These are phyloP conservation scores for Saccostrea echinata DNA, from an alignment of 1,140 invertebrate genomes.

Conservation along the genomic window DNA sequence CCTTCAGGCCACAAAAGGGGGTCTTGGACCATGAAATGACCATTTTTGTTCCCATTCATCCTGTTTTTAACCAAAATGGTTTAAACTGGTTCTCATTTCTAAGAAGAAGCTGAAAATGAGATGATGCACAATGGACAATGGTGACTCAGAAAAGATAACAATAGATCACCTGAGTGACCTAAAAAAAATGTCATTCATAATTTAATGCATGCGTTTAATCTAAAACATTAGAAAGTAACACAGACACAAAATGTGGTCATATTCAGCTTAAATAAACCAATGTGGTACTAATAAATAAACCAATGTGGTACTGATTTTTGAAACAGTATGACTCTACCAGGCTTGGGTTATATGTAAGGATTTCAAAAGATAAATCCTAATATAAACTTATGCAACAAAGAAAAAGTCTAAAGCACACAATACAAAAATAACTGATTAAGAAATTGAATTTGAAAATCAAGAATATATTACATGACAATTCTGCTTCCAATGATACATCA, in stretches of 20 bases:
- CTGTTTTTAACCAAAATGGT: too few species aligned
- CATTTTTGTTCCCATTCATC: too few species aligned
- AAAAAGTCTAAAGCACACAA: neutral
- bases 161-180: neutral
- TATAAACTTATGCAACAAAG: neutral
- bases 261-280: neutral
- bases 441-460: too few species aligned
- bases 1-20: too few species aligned
- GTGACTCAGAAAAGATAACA: too few species aligned
- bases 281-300: neutral
- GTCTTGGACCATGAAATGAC: too few species aligned
- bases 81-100: too few species aligned
- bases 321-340: neutral
- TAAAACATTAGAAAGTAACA: conserved; percentile 23
- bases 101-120: too few species aligned
- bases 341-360: neutral
- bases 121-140: too few species aligned
- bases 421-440: too few species aligned
- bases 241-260: conserved; percentile 20
- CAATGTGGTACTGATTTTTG: neutral
- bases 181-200: neutral
- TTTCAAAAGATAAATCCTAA: neutral
- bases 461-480: too few species aligned
- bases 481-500: too few species aligned
- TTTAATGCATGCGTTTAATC: conserved; percentile 22